Base-by-base conservation (phyloP, 2,113 vertebrate species). In the Gymnarchus niloticus region DNA sequence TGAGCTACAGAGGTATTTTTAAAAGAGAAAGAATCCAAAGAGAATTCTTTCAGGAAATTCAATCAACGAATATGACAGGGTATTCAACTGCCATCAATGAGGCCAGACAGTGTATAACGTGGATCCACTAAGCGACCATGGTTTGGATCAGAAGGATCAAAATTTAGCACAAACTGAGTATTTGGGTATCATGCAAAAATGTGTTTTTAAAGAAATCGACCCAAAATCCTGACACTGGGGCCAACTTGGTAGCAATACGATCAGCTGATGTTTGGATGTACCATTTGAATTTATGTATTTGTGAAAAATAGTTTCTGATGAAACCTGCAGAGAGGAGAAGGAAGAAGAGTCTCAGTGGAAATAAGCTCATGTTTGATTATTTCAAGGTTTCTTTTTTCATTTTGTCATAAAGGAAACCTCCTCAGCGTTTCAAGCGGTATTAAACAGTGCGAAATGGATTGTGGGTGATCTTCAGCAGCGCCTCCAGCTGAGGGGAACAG, bases 401-500 rank as follows among this genome's bases (percentile, higher is more conserved):
- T 4, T 37, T 25, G 51, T 82, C 10, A 54, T n/a, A 54, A 41
- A 44, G 54, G 33, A 81, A 28, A 54, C 23, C 23, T 61, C 23
- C 44, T 77, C 37, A 77, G 10, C 59, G 28, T 83, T 83, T 37
- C 49, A 83, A 33, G 54, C 56, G 3, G 46, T 23, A 57, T 57
- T 41, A n/a, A 59, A 83, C 33, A 2, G 28, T 54, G 56, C 19
- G 12, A 83, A 28, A 3, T 3, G 33, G 56, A 56, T 57, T 28
- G 51, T 57, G 81, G 52, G 48, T 83, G 41, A 56, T 23, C 33
- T 57, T 33, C 33, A 57, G 37, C 81, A 57, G 54, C 19, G 28
- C 81, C 81, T 83, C 81, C 81, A 83, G 81, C 81, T 56, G 48
- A 12, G 17, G 81, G 25, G 46, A 82, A 44, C 6, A 21, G 80